Percentiles rank a stretch among this genome's conserved stretches.
These are phyloP conservation scores for Podargus strigoides DNA, from an alignment of 2,797 vertebrate species.

Conservation along the genomic window DNA sequence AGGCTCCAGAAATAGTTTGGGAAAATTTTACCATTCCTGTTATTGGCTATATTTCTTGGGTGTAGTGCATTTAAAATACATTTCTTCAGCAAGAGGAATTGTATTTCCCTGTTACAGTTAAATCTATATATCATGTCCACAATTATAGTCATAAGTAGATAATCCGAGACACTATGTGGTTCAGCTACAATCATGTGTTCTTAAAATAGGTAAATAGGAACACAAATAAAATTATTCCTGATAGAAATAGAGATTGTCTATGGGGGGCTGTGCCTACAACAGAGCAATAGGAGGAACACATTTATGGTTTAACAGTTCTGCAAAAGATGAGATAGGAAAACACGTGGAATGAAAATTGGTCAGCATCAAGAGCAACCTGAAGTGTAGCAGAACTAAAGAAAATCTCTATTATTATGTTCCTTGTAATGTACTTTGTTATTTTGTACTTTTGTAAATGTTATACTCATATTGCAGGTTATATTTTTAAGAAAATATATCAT, in stretches of 20 bases:
- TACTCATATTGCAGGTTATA: not conserved
- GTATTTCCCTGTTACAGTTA: not conserved
- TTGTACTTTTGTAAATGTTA: not conserved
- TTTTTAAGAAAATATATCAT: not conserved
- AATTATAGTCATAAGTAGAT: not conserved
- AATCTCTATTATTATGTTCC: not conserved
- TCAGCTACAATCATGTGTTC: not conserved
- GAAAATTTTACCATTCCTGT: not conserved
- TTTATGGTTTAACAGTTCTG: not conserved
- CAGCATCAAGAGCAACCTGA: not conserved
- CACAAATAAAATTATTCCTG: not conserved
- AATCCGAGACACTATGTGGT: not conserved
- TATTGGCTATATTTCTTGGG: not conserved
- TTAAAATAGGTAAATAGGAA: not conserved
- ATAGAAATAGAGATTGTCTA: not conserved
- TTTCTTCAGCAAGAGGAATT: not conserved
- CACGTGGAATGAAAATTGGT: not conserved
- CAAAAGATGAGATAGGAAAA: not conserved
- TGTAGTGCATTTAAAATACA: not conserved
- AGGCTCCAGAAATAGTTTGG: not conserved
- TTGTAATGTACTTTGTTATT: not conserved
- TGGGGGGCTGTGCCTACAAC: not conserved
- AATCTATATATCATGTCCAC: not conserved
- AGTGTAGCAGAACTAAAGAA: not conserved
- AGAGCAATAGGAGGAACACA: not conserved